A percentile compares a stretch with the other conserved stretches of the same genome.
phyloP scores from a whole-genome alignment of 2,113 vertebrate species.

The Hiodon tergisus region DNA sequence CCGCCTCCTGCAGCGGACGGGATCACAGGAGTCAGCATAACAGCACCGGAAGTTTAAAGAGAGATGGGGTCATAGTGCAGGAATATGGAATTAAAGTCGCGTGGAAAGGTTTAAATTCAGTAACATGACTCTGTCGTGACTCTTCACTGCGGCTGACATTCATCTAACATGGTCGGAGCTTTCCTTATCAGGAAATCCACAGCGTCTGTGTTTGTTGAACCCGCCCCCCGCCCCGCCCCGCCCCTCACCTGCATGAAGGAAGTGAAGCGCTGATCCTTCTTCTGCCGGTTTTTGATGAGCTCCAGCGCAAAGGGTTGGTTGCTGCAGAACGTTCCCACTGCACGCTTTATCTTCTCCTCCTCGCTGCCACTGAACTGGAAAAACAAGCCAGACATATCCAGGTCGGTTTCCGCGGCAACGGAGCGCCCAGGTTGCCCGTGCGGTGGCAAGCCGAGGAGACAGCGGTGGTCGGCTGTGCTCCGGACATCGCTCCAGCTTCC shows the following conservation, averaged over 20 bases:
- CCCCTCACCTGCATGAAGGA: constrained; percentile 77
- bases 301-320: constrained; percentile 93
- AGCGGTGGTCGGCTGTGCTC: neutral
- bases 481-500: neutral
- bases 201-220: neutral
- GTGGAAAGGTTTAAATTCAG: too few species aligned
- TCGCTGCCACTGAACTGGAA: constrained; percentile 85
- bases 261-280: constrained; percentile 89
- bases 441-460: too few species aligned
- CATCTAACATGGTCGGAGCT: neutral
- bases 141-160: neutral
- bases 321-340: constrained; percentile 89
- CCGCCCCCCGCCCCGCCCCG: neutral
- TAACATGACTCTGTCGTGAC: neutral
- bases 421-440: neutral
- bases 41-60: neutral
- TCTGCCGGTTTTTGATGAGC: constrained; percentile 89
- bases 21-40: neutral
- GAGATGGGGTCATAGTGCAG: neutral
- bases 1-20: constrained; percentile 73
- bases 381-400: constrained; percentile 15
- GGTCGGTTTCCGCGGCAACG: constrained; percentile 6
- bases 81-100: neutral
- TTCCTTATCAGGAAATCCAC: neutral
- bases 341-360: constrained; percentile 83